Base-by-base conservation (phyloP, 2,797 vertebrate species). In the Perodicticus potto region DNA sequence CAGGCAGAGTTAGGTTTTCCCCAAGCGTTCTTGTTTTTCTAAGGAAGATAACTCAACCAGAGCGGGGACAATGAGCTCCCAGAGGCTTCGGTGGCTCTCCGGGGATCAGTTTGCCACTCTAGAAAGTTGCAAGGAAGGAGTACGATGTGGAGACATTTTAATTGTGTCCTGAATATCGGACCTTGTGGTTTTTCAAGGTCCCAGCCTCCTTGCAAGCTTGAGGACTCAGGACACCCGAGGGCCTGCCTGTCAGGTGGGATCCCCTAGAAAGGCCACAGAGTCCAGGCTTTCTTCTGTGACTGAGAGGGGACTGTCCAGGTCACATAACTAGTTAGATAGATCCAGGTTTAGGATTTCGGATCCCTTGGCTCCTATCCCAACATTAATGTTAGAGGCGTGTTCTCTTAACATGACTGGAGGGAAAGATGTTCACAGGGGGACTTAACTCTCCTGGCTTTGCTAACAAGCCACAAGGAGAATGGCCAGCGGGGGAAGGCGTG, bases 121-220 rank as follows among this genome's bases (percentile, higher is more conserved):
- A 61, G 80, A 83, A 83, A 87, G 69, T 43, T 89, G 45, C 53
- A 37, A 72, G 92, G 67, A 83, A 43, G 86, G 63, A 89, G 29
- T 83, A 45, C 95, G 65, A 96, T 0, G 0, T 1, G 14, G 55
- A 85, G 61, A 61, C 22, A 40, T 76, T 93, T 94, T 93, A 87
- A 94, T 89, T 93, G 86, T 97, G 93, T 96, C 77, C 84, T 78
- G 53, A 74, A 95, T 94, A 94, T 81, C 91, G 40, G 40, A 40
- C 40, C 40, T 40, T 43, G 73, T 91, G 93, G 43, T 57, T 93
- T 94, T 89, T 87, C 73, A 74, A 88, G 67, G 69, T 61, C 55
- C 61, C 78, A 91, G 84, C 14, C 16, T 67, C 40, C 67, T 74
- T 57, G 43, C 11, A 91, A 73, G 70, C 89, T 43, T 0, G 2